Conservation (phyloP, 2,113 vertebrate genomes). For the Terrapene triunguis region DNA sequence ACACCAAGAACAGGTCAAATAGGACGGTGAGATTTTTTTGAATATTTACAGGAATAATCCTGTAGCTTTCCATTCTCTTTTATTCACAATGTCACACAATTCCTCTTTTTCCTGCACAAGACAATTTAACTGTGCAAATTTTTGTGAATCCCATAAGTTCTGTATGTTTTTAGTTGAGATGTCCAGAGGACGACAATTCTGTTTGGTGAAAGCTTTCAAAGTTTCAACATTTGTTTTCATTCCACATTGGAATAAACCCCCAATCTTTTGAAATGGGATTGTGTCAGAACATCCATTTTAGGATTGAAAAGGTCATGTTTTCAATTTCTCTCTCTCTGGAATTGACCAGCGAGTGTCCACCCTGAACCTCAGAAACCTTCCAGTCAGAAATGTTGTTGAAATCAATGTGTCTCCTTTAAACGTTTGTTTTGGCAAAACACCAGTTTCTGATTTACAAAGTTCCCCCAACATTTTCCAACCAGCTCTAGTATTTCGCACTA, state of each 20-base stretch:
- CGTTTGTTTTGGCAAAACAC: background rate
- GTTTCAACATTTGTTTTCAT: background rate
- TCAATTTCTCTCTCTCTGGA: background rate
- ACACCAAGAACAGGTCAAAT: background rate
- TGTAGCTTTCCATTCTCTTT: background rate
- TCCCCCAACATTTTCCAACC: background rate
- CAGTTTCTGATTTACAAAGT: background rate
- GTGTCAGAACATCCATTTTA: background rate
- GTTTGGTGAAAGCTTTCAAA: background rate
- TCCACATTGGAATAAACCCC: background rate
- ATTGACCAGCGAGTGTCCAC: background rate
- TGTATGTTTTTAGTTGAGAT: background rate
- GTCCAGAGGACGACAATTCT: background rate
- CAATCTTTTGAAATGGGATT: background rate
- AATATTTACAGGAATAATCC: background rate
- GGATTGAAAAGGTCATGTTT: background rate
- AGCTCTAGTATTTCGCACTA: background rate
- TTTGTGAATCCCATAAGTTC: background rate
- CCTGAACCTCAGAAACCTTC: background rate
- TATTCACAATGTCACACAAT: accelerated
- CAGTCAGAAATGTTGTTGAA: background rate
- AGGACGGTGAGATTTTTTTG: accelerated
- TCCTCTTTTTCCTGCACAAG: background rate
- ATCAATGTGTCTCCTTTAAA: background rate
- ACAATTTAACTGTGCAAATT: background rate